These are phyloP conservation scores for Varanus salvator DNA, from an alignment of 2,113 vertebrate species.

Conservation along the genomic window DNA sequence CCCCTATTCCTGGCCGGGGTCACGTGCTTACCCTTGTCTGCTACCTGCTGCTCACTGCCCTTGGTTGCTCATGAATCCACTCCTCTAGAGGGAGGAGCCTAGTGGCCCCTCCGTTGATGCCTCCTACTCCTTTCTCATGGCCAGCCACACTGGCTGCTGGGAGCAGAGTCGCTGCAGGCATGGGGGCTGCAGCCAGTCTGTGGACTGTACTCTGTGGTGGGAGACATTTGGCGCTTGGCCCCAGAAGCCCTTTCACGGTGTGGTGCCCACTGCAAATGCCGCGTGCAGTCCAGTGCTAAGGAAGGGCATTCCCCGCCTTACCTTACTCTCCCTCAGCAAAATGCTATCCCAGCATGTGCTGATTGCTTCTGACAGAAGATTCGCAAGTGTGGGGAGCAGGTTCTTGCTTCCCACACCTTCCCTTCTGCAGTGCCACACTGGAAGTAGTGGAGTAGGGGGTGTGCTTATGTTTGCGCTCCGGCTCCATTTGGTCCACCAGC, in stretches of 20 bases:
- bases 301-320: neutral
- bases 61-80: neutral
- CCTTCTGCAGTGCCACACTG: neutral
- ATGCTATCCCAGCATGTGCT: neutral
- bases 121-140: neutral
- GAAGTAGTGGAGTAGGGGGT: conserved; percentile 5
- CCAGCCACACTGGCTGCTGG: neutral
- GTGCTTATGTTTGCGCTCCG: neutral
- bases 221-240: neutral
- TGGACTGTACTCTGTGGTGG: neutral
- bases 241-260: neutral
- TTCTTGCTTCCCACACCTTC: too few relatives aligned
- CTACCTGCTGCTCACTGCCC: neutral
- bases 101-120: neutral
- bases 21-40: too few relatives aligned
- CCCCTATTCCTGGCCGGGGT: too few relatives aligned
- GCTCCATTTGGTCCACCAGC: neutral
- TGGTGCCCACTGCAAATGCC: neutral
- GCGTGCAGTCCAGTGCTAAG: too few relatives aligned
- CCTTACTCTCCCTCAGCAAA: neutral
- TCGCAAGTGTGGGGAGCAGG: too few relatives aligned
- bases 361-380: too few relatives aligned
- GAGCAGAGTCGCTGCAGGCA: neutral
- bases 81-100: too few relatives aligned
- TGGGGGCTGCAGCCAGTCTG: neutral